Evolutionary conservation across 2,113 vertebrate genomes (phyloP), one percentile per base, ranked within the genome.

Genomic region (Prunella himalayana): DNA sequence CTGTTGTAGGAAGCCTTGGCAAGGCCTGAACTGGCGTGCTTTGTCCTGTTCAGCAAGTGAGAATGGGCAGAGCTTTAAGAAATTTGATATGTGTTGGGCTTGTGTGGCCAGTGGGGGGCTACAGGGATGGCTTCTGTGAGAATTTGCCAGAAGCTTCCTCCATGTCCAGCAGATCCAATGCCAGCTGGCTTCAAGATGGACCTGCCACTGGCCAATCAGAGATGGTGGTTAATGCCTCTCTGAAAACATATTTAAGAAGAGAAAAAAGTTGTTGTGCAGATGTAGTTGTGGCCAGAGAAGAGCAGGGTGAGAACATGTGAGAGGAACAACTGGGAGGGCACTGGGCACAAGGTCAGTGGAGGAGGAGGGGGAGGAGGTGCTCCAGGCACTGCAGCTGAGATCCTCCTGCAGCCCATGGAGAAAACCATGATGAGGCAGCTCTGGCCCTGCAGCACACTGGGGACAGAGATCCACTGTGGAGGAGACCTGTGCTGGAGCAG

Each of bases 241-340:
- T 8, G 37, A 19, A 10, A 23, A 8, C 14, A 51, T 15, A 69
- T 15, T 51, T 44, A 19, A 51, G 7, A 60, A 28, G 13, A 8
- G 51, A 68, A 37, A 12, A 5, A 56, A 22, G 3, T 11, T 35
- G 4, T 28, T 54, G 53, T 7, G 18, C 31, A 60, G 37, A 33
- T 51, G 33, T 19, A 51, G 24, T 22, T 68, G 33, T 18, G 18
- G 33, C 27, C 39, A 33, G 53, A 33, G 37, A 44, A 37, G 21
- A 33, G 9, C 31, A 12, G 22, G 27, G 9, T 37, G 44, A 31
- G 51, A 42, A 50, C 4, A 31, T 17, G 22, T 51, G 53, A 44
- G 63, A 50, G 21, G 11, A 60, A 3, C 2, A 37, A 22, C 15
- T 8, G 4, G 27, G 27, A 2, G 1, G 21, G 10, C 27, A 31